A percentile compares a stretch with the other conserved stretches of the same genome.
phyloP scores from a whole-genome alignment of 1,140 invertebrate genomes.

The Zaprionus inermis region DNA sequence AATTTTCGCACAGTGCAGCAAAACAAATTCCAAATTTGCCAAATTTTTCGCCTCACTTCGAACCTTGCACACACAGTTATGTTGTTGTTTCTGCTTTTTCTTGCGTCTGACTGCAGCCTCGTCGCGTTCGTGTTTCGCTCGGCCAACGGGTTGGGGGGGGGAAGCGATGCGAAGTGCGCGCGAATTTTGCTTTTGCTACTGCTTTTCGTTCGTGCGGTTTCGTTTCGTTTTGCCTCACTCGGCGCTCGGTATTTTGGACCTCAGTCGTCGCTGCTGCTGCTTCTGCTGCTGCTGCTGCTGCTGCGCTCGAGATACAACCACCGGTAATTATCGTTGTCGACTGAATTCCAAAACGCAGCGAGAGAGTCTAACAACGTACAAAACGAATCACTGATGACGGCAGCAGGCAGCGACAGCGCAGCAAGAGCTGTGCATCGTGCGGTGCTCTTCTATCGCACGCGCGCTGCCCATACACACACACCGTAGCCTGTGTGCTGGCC shows the following conservation, averaged over 20 bases:
- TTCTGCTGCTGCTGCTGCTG: constrained; percentile 11
- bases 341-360: constrained; percentile 84
- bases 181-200: constrained; percentile 24
- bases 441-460: constrained; percentile 40
- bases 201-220: not conserved
- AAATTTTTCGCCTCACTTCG: constrained; percentile 7
- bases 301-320: constrained; percentile 81
- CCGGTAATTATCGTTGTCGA: constrained; percentile 84
- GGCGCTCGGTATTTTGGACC: constrained; percentile 37
- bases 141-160: too few relatives aligned
- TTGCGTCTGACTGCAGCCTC: not conserved
- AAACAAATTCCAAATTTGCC: constrained; percentile 25
- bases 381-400: constrained; percentile 74
- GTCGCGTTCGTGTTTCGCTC: constrained; percentile 1
- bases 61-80: constrained; percentile 9
- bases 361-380: constrained; percentile 82
- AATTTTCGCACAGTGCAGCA: constrained; percentile 26
- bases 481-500: not conserved
- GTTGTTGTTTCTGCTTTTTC: not conserved
- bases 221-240: constrained; percentile 20
- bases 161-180: not conserved
- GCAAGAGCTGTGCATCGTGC: constrained; percentile 42
- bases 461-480: not conserved
- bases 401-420: constrained; percentile 49
- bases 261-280: constrained; percentile 55